Evolutionary conservation across 2,113 vertebrate species (phyloP), one percentile per base, ranked within the genome.

Genomic region (Otolemur garnettii): DNA sequence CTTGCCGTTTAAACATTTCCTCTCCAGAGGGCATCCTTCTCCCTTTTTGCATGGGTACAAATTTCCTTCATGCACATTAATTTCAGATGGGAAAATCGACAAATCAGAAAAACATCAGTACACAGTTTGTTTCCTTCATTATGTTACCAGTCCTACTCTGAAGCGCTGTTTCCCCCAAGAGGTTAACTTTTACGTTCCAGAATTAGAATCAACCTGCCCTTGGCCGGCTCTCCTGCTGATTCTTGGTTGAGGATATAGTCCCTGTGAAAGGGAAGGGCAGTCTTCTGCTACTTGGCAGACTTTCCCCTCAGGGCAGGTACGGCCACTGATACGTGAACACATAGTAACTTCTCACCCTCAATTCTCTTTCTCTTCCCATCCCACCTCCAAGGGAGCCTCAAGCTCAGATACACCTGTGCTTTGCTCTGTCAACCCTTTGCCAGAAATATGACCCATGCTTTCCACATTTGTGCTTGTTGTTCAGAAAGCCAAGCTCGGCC

Each of bases 401-500:
- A 71, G 87, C 88, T 88, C 33, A 71, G 0, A 9, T 38, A 60
- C 5, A 0, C 1, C 4, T 21, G 59, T n/a, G 11, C 75, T 17
- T 60, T 30, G 78, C 30, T 38, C 74, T 6, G 33, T 8, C 64
- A 42, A 7, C 74, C 55, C 7, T 22, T 22, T 35, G 50, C 64
- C 66, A 38, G 59, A 64, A 62, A 22, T 66, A 45, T 1, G 69
- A 95, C 96, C 78, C 0, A 21, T 69, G 19, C 60, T 97, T 98
- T 68, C 97, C 83, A 86, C 1, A 45, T 94, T 1, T 98, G 95
- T 97, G 84, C 94, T 96, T 98, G 94, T 98, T 97, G 91, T 98
- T 94, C 98, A 99, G 99, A 99, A 99, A 99, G 99, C 99, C 97
- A 99, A 98, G 97, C 97, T 99, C 78, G 99, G 99, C 68, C 99